Conservation (phyloP, 2,113 vertebrate genomes). For the Reinhardtius hippoglossoides region DNA sequence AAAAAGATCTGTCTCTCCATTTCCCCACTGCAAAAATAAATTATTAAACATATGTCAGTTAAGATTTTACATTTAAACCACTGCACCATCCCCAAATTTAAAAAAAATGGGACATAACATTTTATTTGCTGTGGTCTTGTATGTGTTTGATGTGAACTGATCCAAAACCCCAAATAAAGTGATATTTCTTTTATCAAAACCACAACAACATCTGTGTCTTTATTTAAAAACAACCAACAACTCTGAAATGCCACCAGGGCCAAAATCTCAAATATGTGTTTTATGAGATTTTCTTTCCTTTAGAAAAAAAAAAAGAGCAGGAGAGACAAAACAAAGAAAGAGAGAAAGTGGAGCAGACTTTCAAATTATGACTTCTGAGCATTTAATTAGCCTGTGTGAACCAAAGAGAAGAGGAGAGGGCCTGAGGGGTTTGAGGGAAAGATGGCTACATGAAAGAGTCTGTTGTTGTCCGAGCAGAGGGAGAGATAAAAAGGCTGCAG, state of each 20-base stretch:
- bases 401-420: constrained; percentile 62
- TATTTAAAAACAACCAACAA: neutral
- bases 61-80: neutral
- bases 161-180: constrained; percentile 58
- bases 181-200: constrained; percentile 14
- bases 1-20: neutral
- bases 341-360: constrained; percentile 53
- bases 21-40: neutral
- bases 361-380: constrained; percentile 79
- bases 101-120: neutral
- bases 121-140: neutral
- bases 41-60: neutral
- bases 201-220: constrained; percentile 28
- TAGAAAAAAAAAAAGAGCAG: neutral
- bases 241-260: constrained; percentile 7
- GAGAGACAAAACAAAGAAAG: neutral
- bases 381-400: constrained; percentile 81
- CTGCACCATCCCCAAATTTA: neutral
- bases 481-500: constrained; percentile 71
- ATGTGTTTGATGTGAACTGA: constrained; percentile 15
- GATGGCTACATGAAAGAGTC: constrained; percentile 78
- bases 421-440: constrained; percentile 68
- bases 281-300: neutral
- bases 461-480: constrained; percentile 73
- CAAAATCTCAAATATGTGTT: constrained; percentile 12